Evolutionary conservation across 2,888 invertebrate species (phyloP), one percentile per base, ranked within the genome.

Genomic region (Caradrina kadenii): DNA sequence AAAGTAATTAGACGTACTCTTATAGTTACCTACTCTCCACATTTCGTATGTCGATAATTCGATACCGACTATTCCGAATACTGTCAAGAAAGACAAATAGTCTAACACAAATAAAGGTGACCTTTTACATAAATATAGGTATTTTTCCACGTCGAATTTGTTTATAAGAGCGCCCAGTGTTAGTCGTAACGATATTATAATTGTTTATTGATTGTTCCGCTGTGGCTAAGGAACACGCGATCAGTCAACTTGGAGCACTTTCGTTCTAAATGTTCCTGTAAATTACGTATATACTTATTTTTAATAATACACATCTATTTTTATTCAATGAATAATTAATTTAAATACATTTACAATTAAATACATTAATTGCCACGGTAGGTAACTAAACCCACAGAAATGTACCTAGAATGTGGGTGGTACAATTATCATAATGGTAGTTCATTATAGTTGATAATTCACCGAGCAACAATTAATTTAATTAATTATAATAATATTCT

Each of bases 131-230:
- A 53, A 50, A 61, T 22, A 63, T 52, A 50, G 1, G 39, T 58
- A 80, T 42, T 53, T 67, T 80, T 76, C 39, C 65, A 55, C n/a
- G 54, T 39, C 61, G 19, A 50, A 22, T 59, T 73, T 61, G 56
- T 75, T 49, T 50, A 31, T 35, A 11, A 15, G 13, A 35, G 50
- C 19, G 39, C 55, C 69, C 71, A 71, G 61, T 72, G 60, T 59
- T 48, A 67, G 45, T 66, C 54, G 69, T 84, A 80, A 80, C 71
- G 81, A 74, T 69, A 76, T 73, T 70, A 77, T 86, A 82, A 85
- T 85, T 78, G 77, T 67, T 76, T 81, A 85, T 81, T 80, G 71
- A 80, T 81, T 79, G 64, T 56, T 75, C 39, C 26, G 53, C 52
- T 50, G 39, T 26, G 49, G 42, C 39, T 53, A 42, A 31, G 53